Percentiles rank a stretch among this genome's conserved stretches.
Evolutionary conservation across 2,113 vertebrate genomes (phyloP).

Genomic region (Anseranas semipalmata): DNA sequence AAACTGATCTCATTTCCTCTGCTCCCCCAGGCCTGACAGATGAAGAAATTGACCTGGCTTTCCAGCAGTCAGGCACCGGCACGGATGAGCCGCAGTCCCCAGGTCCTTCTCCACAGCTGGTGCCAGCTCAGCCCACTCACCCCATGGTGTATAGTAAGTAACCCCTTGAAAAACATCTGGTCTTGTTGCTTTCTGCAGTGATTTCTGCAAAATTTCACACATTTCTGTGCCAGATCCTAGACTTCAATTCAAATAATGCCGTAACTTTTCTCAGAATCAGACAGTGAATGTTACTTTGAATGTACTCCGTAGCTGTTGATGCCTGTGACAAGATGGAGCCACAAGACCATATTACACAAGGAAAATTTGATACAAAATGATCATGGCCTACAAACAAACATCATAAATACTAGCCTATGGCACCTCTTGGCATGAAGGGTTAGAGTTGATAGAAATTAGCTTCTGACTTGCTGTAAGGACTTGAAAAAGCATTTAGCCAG

Average conservation of each 20-base stretch:
- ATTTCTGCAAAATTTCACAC: background rate
- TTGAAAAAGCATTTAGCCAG: background rate
- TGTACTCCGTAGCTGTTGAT: background rate
- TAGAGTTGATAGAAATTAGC: background rate
- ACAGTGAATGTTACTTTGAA: background rate
- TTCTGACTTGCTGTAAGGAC: background rate
- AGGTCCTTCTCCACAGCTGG: slow-evolving; percentile 61
- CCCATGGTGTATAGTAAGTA: slow-evolving; percentile 85
- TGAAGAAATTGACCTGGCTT: slow-evolving; percentile 92
- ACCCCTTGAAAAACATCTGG: background rate
- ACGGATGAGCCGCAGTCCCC: slow-evolving; percentile 80
- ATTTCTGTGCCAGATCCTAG: background rate
- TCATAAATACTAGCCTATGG: background rate
- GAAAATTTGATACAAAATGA: background rate
- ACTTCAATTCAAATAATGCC: background rate
- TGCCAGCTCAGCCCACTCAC: slow-evolving; percentile 77
- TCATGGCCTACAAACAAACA: background rate
- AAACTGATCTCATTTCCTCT: slow-evolving; percentile 66
- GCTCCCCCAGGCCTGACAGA: slow-evolving; percentile 89
- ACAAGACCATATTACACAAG: background rate
- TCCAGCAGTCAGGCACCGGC: slow-evolving; percentile 89
- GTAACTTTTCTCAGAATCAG: background rate
- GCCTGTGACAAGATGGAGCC: background rate
- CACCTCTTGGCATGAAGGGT: background rate
- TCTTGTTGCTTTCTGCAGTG: background rate